phyloP scores from a whole-genome alignment of 2,113 vertebrate genomes.

The Chaenogobius annularis region DNA sequence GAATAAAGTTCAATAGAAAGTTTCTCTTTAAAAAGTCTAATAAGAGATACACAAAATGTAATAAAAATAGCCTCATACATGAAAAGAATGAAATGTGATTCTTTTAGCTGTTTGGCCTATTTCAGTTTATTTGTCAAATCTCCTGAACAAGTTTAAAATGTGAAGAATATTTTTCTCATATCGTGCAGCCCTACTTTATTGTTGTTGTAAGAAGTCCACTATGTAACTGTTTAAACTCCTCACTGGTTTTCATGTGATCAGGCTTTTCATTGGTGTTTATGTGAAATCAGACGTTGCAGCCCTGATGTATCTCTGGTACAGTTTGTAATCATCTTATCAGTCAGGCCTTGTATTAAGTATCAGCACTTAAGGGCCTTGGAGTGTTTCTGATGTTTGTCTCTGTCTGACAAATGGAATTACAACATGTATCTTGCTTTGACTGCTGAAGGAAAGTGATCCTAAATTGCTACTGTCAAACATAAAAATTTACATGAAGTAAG shows the following conservation, averaged over 20 bases:
- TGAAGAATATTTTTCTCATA: too few relatives aligned
- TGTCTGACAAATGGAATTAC: constrained; percentile 22
- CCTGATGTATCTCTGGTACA: not conserved
- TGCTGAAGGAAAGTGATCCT: not conserved
- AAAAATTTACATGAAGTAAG: not conserved
- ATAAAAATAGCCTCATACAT: too few relatives aligned
- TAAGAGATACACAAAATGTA: too few relatives aligned
- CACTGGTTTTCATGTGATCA: not conserved
- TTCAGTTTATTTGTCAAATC: too few relatives aligned
- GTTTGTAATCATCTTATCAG: constrained; percentile 2
- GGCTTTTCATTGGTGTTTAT: not conserved
- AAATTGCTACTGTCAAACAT: not conserved
- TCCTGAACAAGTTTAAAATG: too few relatives aligned
- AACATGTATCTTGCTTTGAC: constrained; percentile 12
- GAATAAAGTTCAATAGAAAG: not conserved
- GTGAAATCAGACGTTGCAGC: not conserved
- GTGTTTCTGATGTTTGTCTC: constrained; percentile 27
- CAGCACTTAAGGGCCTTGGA: constrained; percentile 18
- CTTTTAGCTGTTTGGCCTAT: too few relatives aligned
- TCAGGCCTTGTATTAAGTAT: constrained; percentile 7
- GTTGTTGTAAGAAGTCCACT: not conserved
- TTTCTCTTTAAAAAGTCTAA: not conserved
- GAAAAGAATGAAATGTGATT: too few relatives aligned
- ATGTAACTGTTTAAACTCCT: not conserved
- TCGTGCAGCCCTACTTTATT: not conserved